A percentile compares a stretch with the other conserved stretches of the same genome.
phyloP scores from a whole-genome alignment of 2,888 invertebrate species.

The Oxystoma pomonae region DNA sequence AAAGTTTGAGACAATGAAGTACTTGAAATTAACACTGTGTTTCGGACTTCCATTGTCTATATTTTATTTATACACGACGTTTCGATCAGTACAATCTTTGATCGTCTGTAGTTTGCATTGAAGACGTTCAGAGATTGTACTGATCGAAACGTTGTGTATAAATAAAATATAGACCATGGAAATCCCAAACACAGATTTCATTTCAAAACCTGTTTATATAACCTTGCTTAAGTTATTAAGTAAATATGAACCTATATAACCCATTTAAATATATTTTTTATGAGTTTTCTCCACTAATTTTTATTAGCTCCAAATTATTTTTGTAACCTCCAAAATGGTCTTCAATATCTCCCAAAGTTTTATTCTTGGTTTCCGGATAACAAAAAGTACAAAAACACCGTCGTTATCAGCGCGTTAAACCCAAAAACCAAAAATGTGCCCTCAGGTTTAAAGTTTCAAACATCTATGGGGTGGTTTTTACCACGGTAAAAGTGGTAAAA shows the following conservation, averaged over 20 bases:
- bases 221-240: not conserved
- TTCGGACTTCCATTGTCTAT: too few relatives aligned
- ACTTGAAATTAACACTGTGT: too few relatives aligned
- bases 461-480: slow-evolving; percentile 64
- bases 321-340: slow-evolving; percentile 47
- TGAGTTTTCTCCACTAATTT: not conserved
- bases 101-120: too few relatives aligned
- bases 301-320: not conserved
- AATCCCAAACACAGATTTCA: too few relatives aligned
- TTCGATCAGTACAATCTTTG: too few relatives aligned
- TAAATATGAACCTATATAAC: not conserved
- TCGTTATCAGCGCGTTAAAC: slow-evolving; percentile 54
- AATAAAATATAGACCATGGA: too few relatives aligned
- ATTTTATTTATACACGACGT: too few relatives aligned
- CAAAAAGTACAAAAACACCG: slow-evolving; percentile 54
- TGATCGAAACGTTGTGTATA: too few relatives aligned
- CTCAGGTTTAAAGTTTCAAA: slow-evolving; percentile 55
- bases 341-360: slow-evolving; percentile 65
- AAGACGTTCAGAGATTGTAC: too few relatives aligned
- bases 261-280: not conserved
- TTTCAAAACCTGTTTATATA: too few relatives aligned
- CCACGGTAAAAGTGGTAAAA: slow-evolving; percentile 60
- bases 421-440: slow-evolving; percentile 64
- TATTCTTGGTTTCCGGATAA: slow-evolving; percentile 67
- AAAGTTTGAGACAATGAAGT: too few relatives aligned